Evolutionary conservation across 2,113 vertebrate species (phyloP).

Genomic region (Tenrec ecaudatus): DNA sequence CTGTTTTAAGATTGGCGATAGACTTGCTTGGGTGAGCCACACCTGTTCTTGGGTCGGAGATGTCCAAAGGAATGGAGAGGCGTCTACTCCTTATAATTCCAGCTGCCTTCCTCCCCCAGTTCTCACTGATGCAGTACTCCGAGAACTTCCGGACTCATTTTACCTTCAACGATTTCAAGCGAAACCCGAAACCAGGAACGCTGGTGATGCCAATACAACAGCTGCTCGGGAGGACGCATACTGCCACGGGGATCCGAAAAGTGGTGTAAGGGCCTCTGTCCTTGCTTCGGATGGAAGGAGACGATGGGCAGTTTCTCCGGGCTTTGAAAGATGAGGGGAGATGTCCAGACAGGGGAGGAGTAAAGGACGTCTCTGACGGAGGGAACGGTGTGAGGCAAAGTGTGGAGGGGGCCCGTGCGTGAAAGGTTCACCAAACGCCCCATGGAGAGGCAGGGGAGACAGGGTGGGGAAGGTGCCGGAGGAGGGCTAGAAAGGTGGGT

Average conservation of each 20-base stretch:
- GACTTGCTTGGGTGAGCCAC: neutral
- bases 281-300: neutral
- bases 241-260: slow-evolving; percentile 76
- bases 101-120: slow-evolving; percentile 57
- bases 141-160: slow-evolving; percentile 35
- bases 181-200: fast-evolving
- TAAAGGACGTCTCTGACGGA: neutral
- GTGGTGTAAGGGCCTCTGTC: slow-evolving; percentile 73
- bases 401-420: neutral
- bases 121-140: slow-evolving; percentile 84
- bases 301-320: neutral
- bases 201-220: neutral
- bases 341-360: neutral
- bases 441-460: neutral
- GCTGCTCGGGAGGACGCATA: neutral
- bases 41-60: neutral
- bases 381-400: neutral
- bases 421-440: neutral
- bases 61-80: neutral
- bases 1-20: neutral
- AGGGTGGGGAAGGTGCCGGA: neutral
- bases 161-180: slow-evolving; percentile 59
- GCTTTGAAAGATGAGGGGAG: neutral
- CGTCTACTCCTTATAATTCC: neutral
- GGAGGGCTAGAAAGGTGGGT: neutral